Percentiles rank a stretch among this genome's conserved stretches.
Conservation (phyloP, 2,888 invertebrate species). For the Bhutanitis thaidina region DNA sequence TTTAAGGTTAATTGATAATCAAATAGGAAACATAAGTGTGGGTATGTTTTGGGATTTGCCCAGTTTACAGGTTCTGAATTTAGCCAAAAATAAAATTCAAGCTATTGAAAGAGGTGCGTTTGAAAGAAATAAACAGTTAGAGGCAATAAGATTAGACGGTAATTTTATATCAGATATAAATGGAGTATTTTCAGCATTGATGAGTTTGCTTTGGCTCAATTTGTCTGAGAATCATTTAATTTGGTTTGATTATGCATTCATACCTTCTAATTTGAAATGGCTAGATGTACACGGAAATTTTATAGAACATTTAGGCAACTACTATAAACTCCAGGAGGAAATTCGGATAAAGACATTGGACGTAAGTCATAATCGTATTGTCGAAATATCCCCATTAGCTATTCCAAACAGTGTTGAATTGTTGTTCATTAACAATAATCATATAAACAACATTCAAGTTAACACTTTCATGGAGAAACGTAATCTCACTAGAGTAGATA, state of each 20-base stretch:
- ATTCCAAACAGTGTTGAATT: constrained; percentile 93
- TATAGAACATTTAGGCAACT: constrained; percentile 92
- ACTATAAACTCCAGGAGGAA: constrained; percentile 90
- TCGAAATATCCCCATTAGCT: constrained; percentile 88
- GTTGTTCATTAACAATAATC: constrained; percentile 93
- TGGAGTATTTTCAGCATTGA: constrained; percentile 90
- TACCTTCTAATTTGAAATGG: constrained; percentile 93
- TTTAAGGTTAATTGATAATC: constrained; percentile 92
- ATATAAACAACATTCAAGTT: constrained; percentile 88
- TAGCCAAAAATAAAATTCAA: constrained; percentile 93
- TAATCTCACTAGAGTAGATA: constrained; percentile 91
- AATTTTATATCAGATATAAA: constrained; percentile 94
- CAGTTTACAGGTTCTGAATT: constrained; percentile 90
- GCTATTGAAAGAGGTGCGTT: constrained; percentile 91
- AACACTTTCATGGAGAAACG: constrained; percentile 93
- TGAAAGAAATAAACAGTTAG: constrained; percentile 88
- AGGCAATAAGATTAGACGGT: constrained; percentile 92
- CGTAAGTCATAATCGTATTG: constrained; percentile 92
- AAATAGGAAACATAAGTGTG: constrained; percentile 89
- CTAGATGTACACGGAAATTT: constrained; percentile 94
- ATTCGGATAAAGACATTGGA: constrained; percentile 91
- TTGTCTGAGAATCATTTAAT: constrained; percentile 94
- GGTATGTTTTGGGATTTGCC: constrained; percentile 93
- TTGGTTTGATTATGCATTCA: constrained; percentile 95
- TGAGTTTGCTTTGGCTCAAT: constrained; percentile 91